A percentile compares a stretch with the other conserved stretches of the same genome.
Conservation (phyloP, 1,140 invertebrate genomes). For the Liolophura sinensis region DNA sequence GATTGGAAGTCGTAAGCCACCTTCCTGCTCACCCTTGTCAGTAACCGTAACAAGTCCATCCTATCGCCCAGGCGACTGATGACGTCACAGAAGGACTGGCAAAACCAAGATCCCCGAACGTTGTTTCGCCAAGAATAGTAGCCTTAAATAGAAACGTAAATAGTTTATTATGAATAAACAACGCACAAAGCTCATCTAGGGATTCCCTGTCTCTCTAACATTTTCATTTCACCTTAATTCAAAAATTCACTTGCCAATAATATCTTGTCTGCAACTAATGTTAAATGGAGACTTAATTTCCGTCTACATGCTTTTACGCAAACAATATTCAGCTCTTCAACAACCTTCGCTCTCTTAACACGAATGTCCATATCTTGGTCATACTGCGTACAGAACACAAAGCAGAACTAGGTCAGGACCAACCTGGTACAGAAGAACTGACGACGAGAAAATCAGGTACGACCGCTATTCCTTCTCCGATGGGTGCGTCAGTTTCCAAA, state of each 20-base stretch:
- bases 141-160: constrained; percentile 61
- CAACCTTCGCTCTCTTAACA: too few species aligned
- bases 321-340: too few species aligned
- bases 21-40: constrained; percentile 85
- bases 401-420: neutral
- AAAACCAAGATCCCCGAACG: constrained; percentile 86
- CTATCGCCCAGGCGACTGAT: constrained; percentile 65
- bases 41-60: constrained; percentile 80
- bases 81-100: constrained; percentile 86
- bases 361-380: too few species aligned
- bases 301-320: too few species aligned
- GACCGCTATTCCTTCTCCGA: constrained; percentile 79
- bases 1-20: constrained; percentile 92
- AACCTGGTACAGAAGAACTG: constrained; percentile 91
- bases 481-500: constrained; percentile 30
- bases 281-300: too few species aligned
- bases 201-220: too few species aligned
- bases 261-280: too few species aligned
- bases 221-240: too few species aligned
- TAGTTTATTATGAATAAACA: too few species aligned
- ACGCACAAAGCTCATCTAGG: too few species aligned
- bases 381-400: too few species aligned
- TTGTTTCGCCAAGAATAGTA: constrained; percentile 96
- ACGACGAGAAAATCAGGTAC: constrained; percentile 94
- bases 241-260: too few species aligned